Conservation (phyloP, 2,113 vertebrate species). For the Maccullochella peelii region DNA sequence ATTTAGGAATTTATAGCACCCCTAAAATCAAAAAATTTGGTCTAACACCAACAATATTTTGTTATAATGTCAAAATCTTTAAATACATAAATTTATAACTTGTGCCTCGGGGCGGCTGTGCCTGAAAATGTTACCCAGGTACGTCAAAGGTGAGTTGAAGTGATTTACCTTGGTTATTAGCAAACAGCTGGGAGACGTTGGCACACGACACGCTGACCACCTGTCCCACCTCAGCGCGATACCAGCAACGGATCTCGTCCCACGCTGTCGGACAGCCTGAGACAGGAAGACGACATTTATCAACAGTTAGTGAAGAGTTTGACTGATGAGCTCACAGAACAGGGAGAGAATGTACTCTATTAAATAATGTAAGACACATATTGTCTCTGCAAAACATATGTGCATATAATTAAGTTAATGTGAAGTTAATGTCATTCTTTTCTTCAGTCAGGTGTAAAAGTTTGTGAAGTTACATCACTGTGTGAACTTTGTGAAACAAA, state of each 20-base stretch:
- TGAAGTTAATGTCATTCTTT: neutral
- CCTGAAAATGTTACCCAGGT: neutral
- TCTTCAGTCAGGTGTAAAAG: neutral
- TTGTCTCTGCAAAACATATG: neutral
- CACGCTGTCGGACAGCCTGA: slow-evolving; percentile 80
- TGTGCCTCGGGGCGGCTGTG: neutral
- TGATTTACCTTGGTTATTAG: slow-evolving; percentile 76
- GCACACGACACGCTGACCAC: slow-evolving; percentile 79
- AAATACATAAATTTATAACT: neutral
- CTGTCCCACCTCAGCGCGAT: slow-evolving; percentile 76
- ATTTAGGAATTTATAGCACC: neutral
- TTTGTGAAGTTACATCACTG: neutral
- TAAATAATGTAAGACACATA: neutral
- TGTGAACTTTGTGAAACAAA: neutral
- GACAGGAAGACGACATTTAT: neutral
- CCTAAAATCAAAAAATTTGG: too few species aligned
- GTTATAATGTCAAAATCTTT: neutral
- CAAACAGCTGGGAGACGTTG: slow-evolving; percentile 81
- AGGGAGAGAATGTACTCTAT: neutral
- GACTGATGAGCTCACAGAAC: neutral
- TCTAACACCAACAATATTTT: too few species aligned
- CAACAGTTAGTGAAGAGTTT: neutral
- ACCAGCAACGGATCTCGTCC: slow-evolving; percentile 82
- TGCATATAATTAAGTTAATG: too few species aligned
- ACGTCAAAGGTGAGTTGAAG: neutral